phyloP scores from a whole-genome alignment of 2,113 vertebrate species.

The Lamprotornis superbus region DNA sequence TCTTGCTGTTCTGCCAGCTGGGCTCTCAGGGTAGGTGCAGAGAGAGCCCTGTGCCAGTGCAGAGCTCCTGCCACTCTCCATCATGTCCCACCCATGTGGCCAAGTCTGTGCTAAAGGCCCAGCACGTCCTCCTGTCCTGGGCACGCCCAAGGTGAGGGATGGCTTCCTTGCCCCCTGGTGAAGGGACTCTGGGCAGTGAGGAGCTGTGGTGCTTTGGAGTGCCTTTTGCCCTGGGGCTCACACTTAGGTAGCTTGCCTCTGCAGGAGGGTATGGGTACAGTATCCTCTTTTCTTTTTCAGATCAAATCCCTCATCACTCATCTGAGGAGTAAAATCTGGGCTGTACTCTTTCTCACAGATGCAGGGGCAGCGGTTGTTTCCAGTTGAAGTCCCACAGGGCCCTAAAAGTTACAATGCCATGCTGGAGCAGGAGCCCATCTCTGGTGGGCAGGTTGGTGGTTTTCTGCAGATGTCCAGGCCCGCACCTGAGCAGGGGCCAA shows the following conservation, averaged over 20 bases:
- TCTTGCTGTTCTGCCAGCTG: neutral
- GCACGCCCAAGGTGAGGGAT: neutral
- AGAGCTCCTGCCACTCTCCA: fast-evolving
- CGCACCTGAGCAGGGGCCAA: neutral
- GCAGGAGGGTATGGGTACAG: neutral
- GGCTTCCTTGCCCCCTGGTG: neutral
- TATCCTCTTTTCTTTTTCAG: neutral
- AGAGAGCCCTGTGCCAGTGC: fast-evolving
- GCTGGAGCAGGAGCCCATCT: neutral
- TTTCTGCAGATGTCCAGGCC: neutral
- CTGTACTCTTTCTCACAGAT: neutral
- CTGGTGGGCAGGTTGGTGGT: neutral
- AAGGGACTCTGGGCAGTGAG: neutral
- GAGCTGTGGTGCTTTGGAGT: fast-evolving
- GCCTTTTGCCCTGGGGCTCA: fast-evolving
- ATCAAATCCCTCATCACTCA: neutral
- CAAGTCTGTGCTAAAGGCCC: neutral
- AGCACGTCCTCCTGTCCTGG: fast-evolving
- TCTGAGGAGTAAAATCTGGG: neutral
- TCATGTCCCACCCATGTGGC: fast-evolving
- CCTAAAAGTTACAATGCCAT: neutral
- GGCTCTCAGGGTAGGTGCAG: neutral
- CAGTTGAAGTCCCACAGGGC: neutral
- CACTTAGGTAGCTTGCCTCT: neutral
- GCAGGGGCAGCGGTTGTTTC: neutral